Conservation (phyloP, 2,888 invertebrate genomes). For the Anthophora plumipes region DNA sequence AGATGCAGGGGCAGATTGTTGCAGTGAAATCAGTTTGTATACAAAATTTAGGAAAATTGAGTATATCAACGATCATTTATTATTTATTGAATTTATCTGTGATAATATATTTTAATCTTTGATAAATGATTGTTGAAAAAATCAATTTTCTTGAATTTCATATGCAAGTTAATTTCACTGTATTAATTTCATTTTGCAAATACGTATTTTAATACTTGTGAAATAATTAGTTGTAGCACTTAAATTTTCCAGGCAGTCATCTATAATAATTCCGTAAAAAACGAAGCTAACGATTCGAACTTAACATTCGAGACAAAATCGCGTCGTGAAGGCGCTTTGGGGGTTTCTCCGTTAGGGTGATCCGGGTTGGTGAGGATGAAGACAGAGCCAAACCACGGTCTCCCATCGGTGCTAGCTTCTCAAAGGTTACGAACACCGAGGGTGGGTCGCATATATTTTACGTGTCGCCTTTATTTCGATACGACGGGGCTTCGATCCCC, state of each 20-base stretch:
- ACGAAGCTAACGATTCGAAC: slow-evolving; percentile 44
- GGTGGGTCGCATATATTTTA: slow-evolving; percentile 77
- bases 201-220: background rate
- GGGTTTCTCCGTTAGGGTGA: slow-evolving; percentile 36
- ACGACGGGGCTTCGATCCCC: slow-evolving; percentile 79
- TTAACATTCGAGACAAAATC: slow-evolving; percentile 49
- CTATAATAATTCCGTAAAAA: slow-evolving; percentile 57
- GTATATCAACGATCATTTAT: too few relatives aligned
- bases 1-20: too few relatives aligned
- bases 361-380: slow-evolving; percentile 32
- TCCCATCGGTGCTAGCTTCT: slow-evolving; percentile 51
- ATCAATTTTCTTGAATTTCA: too few relatives aligned
- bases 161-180: too few relatives aligned
- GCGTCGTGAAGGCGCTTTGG: slow-evolving; percentile 45
- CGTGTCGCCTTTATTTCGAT: slow-evolving; percentile 83
- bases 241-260: slow-evolving; percentile 13
- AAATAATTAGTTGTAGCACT: background rate
- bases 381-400: slow-evolving; percentile 38
- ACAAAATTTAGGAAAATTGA: too few relatives aligned
- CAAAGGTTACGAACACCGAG: slow-evolving; percentile 71
- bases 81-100: too few relatives aligned
- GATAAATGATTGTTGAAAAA: too few relatives aligned
- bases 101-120: too few relatives aligned
- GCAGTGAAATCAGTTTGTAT: too few relatives aligned
- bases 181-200: too few relatives aligned